phyloP scores from a whole-genome alignment of 2,113 vertebrate species.

The Chelonoidis abingdonii region DNA sequence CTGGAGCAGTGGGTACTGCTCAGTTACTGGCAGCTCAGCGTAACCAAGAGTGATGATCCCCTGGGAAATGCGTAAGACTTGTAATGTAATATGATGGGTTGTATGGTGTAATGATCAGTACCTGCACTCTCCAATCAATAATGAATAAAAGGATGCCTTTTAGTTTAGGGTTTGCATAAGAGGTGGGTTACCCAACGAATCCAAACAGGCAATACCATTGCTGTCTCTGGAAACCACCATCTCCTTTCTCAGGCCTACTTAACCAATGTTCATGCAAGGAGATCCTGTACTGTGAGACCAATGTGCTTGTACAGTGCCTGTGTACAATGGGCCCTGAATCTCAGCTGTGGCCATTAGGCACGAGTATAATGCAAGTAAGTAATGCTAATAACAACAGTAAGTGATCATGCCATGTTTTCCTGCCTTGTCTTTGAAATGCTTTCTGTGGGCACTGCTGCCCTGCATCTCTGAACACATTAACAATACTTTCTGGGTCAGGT shows the following conservation, averaged over 20 bases:
- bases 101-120: not conserved
- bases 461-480: not conserved
- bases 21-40: not conserved
- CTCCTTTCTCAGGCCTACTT: fast-evolving
- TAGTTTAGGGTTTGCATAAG: slow-evolving; percentile 32
- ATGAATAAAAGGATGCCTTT: not conserved
- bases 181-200: not conserved
- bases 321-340: too few relatives aligned
- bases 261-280: fast-evolving
- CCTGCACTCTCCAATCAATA: not conserved
- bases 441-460: not conserved
- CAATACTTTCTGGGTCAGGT: not conserved
- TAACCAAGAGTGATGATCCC: not conserved
- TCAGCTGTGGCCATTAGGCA: fast-evolving
- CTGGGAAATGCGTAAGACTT: not conserved
- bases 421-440: not conserved
- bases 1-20: not conserved
- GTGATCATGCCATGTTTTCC: fast-evolving
- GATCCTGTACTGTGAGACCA: not conserved
- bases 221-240: not conserved
- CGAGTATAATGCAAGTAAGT: fast-evolving
- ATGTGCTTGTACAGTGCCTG: fast-evolving
- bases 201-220: not conserved
- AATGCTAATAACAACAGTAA: fast-evolving
- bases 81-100: not conserved